Evolutionary conservation across 2,797 vertebrate genomes (phyloP), one percentile per base, ranked within the genome.

Genomic region (Macroramphosus scolopax): DNA sequence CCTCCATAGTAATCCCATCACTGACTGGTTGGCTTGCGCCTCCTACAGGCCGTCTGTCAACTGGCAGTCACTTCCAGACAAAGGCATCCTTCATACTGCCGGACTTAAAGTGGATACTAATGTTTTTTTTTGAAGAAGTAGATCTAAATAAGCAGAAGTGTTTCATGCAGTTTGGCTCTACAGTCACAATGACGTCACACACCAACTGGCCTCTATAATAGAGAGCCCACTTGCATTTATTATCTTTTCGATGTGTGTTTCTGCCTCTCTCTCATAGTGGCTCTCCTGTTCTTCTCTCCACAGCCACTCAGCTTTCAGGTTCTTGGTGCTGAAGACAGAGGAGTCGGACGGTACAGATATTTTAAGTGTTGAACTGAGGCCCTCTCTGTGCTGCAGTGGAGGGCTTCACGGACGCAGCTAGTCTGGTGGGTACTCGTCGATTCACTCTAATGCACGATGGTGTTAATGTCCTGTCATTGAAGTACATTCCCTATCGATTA

Each of bases 381-480:
- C 86, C 82, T 81, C 87, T 87, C 87, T 89, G 78, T 88, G 87
- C 85, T 90, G 89, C 88, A 87, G 90, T 91, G 90, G 91, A 91
- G 90, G 90, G 90, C 88, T 90, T 90, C 81, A 89, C 82, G 68
- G 54, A 86, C 62, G 38, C 69, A 70, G 88, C 77, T 89, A 90
- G 78, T 87, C 85, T 83, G 88, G 91, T 91, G 58, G 86, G 89
- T 83, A 31, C 22, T 4, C 37, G 39, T 16, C 41, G 1, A 10
- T 53, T 40, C 12, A 5, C 31, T 38, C 17, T 26, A 32, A 16
- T 8, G 11, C 33, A 11, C 20, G 16, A 11, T 28, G 6, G 6
- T 22, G 3, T 6, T 22, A 3, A 22, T 22, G 20, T 22, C 20
- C 20, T 6, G 3, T 6, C 20, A 22, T 22, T 22, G 20, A n/a